Conservation (phyloP, 2,888 invertebrate genomes). For the Phragmatobia fuliginosa region DNA sequence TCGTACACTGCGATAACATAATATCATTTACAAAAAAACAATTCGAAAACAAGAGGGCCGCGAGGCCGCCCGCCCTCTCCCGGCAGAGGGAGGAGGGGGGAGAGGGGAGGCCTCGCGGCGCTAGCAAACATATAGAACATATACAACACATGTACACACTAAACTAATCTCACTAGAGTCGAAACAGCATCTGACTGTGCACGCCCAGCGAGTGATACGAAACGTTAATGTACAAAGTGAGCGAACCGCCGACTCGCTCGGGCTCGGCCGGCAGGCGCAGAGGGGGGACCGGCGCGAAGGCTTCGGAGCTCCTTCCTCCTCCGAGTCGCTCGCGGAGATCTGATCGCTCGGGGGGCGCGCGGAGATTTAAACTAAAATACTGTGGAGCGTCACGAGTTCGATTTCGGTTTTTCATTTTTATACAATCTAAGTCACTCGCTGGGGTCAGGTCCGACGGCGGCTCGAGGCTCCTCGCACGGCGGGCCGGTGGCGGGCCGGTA, state of each 20-base stretch:
- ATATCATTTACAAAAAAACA: slow-evolving; percentile 56
- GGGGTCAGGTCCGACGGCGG: neutral
- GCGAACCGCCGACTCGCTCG: neutral
- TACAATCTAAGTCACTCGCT: neutral
- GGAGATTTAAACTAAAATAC: neutral
- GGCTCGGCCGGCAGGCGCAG: neutral
- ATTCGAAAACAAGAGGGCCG: slow-evolving; percentile 44
- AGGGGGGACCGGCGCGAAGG: neutral
- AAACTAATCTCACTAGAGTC: slow-evolving; percentile 67
- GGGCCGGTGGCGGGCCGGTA: slow-evolving; percentile 2
- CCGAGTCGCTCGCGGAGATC: neutral
- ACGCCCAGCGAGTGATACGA: slow-evolving; percentile 45
- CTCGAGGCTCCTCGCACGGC: neutral
- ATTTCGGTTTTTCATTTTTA: slow-evolving; percentile 1
- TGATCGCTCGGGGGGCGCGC: neutral
- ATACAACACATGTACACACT: slow-evolving; percentile 49
- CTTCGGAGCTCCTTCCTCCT: neutral
- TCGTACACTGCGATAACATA: slow-evolving; percentile 53
- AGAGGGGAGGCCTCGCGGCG: slow-evolving; percentile 10
- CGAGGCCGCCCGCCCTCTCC: slow-evolving; percentile 15
- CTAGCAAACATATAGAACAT: slow-evolving; percentile 29
- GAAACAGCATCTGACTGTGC: slow-evolving; percentile 64
- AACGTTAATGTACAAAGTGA: slow-evolving; percentile 11
- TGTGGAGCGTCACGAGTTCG: neutral
- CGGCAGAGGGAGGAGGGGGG: neutral